Base-by-base conservation (phyloP, 2,888 invertebrate species). In the Mythimna impura region DNA sequence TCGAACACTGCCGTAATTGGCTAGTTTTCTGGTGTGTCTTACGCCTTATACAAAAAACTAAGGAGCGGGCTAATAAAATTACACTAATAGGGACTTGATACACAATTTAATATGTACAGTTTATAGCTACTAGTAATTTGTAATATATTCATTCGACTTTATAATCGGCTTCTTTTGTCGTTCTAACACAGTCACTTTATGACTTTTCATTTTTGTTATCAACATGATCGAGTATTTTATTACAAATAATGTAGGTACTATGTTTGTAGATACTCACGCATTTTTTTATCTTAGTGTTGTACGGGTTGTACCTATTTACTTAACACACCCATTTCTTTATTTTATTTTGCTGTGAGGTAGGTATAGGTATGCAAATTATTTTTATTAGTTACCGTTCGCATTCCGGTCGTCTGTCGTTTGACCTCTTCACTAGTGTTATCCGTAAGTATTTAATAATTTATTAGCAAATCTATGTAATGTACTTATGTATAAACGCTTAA, bases 191-290 rank as follows among this genome's bases (percentile, higher is more conserved):
- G 12, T 43, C 52, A 72, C 25, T 9, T 14, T 25, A 30, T 80
- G 60, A 80, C 6, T 40, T 58, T 60, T 54, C 6, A 52, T 22
- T 74, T 64, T 64, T 64, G 30, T 75, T 81, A 81, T 54, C 64
- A 73, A 47, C 17, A 10, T 63, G 34, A 72, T 50, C 25, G 78
- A 78, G 62, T 52, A n/a, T 62, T 61, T 47, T 34, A 54, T 17
- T 55, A 47, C 50, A 75, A 57, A 12, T 40, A 73, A 69, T 36
- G 20, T 43, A 43, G 8, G 4, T 52, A n/a, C 50, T 52, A 52
- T n/a, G 50, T n/a, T 1, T 17, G 7, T 54, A 73, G 6, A 36
- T 14, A 65, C 9, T 34, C 7, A 43, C 71, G 47, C 47, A 47
- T 47, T 47, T 47, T n/a, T 79, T 80, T 80, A 63, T 73, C 50